Conservation (phyloP, 1,140 invertebrate species). For the Drosophila bocqueti region DNA sequence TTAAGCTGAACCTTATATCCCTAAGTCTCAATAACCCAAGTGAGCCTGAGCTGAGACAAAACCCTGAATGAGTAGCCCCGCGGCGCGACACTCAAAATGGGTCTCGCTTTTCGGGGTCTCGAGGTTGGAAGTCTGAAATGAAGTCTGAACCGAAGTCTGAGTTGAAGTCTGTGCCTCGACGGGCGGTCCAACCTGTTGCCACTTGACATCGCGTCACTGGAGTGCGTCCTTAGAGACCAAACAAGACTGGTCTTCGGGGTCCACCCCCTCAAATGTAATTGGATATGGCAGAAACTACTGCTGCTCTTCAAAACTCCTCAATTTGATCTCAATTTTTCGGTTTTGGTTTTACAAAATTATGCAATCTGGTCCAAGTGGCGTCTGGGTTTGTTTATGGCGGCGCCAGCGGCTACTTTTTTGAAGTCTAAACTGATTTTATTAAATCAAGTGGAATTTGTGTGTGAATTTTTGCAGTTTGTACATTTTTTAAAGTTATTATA, state of each 20-base stretch:
- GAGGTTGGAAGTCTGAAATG: constrained; percentile 9
- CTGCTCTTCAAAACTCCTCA: constrained; percentile 5
- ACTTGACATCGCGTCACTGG: constrained; percentile 61
- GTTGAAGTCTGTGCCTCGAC: constrained; percentile 32
- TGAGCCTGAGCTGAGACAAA: constrained; percentile 11
- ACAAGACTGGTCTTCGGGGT: constrained; percentile 31
- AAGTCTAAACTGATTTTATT: constrained; percentile 1
- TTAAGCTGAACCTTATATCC: background rate
- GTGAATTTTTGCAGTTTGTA: background rate
- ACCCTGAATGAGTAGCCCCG: constrained; percentile 76
- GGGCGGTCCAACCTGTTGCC: constrained; percentile 79
- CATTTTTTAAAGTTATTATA: background rate
- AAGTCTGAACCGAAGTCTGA: constrained; percentile 19
- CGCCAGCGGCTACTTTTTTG: constrained; percentile 48
- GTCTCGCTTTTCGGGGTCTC: constrained; percentile 15
- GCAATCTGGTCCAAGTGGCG: constrained; percentile 36
- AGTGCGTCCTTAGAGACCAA: constrained; percentile 50
- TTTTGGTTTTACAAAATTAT: constrained; percentile 8
- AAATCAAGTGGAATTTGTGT: background rate
- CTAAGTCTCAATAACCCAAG: constrained; percentile 30
- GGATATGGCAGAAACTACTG: constrained; percentile 18
- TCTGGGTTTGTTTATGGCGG: constrained; percentile 22
- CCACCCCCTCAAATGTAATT: constrained; percentile 33
- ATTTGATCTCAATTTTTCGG: constrained; percentile 27
- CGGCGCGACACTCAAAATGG: constrained; percentile 54